Evolutionary conservation across 2,797 vertebrate genomes (phyloP).

Genomic region (Bryconaethiops microstoma): DNA sequence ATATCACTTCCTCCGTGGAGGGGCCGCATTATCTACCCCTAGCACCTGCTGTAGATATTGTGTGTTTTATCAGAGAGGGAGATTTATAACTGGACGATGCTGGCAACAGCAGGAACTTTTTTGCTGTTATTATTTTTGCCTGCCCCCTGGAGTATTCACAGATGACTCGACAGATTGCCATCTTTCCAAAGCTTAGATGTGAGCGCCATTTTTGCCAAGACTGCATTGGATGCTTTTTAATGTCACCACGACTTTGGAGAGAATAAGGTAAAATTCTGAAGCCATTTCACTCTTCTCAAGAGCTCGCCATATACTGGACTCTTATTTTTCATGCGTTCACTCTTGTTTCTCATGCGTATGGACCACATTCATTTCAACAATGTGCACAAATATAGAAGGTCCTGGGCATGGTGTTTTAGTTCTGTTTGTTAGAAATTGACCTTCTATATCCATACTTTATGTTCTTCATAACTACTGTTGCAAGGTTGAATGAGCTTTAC

Average conservation of each 20-base stretch:
- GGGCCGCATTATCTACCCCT: not conserved
- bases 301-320: not conserved
- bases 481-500: not conserved
- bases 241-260: slow-evolving; percentile 41
- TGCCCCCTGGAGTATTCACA: slow-evolving; percentile 53
- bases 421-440: not conserved
- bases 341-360: not conserved
- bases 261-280: slow-evolving; percentile 22
- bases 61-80: slow-evolving; percentile 67
- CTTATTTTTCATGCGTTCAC: not conserved
- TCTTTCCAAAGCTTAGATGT: slow-evolving; percentile 58
- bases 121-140: slow-evolving; percentile 63
- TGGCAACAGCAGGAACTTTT: slow-evolving; percentile 66
- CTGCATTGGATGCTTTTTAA: slow-evolving; percentile 65
- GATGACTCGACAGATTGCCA: slow-evolving; percentile 73
- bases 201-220: slow-evolving; percentile 43
- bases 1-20: slow-evolving; percentile 11
- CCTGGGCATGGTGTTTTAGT: not conserved
- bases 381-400: slow-evolving; percentile 6
- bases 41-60: slow-evolving; percentile 44
- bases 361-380: slow-evolving; percentile 3
- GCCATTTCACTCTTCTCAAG: slow-evolving; percentile 5
- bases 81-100: slow-evolving; percentile 62
- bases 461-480: not conserved
- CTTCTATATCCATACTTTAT: not conserved